phyloP scores from a whole-genome alignment of 2,888 invertebrate species.

The Plagiodera versicolora region DNA sequence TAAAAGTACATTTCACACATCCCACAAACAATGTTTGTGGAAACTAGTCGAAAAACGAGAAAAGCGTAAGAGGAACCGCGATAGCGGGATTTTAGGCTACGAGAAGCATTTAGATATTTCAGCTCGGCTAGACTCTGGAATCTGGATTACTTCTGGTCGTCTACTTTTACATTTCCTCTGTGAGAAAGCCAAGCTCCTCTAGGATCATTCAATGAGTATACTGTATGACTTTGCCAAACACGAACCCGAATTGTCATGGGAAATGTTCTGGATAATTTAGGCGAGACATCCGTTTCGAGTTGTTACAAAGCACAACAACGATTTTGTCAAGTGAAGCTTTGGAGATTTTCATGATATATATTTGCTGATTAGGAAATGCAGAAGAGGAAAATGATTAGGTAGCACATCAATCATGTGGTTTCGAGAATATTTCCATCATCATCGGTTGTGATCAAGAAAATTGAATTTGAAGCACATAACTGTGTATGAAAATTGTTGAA shows the following conservation, averaged over 20 bases:
- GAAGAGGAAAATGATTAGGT: no score
- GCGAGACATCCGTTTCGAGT: no score
- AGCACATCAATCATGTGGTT: no score
- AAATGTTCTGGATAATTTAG: not conserved
- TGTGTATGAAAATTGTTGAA: no score
- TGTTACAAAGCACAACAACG: no score
- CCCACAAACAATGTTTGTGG: not conserved
- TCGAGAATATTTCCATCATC: no score
- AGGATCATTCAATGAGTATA: not conserved
- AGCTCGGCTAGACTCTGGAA: not conserved
- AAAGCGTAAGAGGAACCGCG: not conserved
- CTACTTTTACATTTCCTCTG: slow-evolving; percentile 1
- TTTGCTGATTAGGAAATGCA: no score
- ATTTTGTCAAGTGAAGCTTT: no score
- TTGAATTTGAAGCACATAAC: no score
- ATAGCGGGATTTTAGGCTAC: not conserved
- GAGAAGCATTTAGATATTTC: slow-evolving; percentile 7
- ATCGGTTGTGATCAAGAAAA: no score
- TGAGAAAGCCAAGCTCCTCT: not conserved
- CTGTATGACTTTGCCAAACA: not conserved
- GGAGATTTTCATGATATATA: no score
- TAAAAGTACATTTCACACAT: not conserved
- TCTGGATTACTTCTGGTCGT: slow-evolving; percentile 5
- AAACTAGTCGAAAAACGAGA: not conserved
- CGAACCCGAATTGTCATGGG: not conserved